A percentile compares a stretch with the other conserved stretches of the same genome.
Conservation (phyloP, 2,797 vertebrate species). For the Stomatorhinus walkeri region DNA sequence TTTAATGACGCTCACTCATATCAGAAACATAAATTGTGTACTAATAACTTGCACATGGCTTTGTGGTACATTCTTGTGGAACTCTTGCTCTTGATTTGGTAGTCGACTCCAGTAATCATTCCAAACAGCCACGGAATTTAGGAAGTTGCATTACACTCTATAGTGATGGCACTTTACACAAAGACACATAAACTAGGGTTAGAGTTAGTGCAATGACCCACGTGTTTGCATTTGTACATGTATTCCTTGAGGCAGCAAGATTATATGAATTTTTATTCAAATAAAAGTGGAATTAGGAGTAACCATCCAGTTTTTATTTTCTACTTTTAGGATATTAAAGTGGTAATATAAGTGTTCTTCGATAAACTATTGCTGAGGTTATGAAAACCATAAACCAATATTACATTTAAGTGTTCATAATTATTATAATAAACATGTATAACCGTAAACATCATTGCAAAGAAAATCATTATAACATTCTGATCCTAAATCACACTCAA, state of each 20-base stretch:
- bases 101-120: conserved; percentile 53
- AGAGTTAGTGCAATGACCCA: not conserved
- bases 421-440: not conserved
- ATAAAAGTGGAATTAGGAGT: not conserved
- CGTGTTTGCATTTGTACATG: not conserved
- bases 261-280: not conserved
- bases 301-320: not conserved
- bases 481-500: not conserved
- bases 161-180: not conserved
- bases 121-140: conserved; percentile 37
- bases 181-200: not conserved
- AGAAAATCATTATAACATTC: not conserved
- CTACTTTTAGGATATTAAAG: not conserved
- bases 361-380: not conserved
- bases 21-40: conserved; percentile 27
- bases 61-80: conserved; percentile 40
- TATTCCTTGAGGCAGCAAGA: not conserved
- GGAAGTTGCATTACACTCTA: conserved; percentile 27
- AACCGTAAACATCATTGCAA: not conserved
- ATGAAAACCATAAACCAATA: not conserved
- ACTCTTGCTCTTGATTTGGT: conserved; percentile 38
- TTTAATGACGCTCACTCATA: conserved; percentile 25
- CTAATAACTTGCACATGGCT: conserved; percentile 44
- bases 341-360: not conserved
- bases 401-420: not conserved